Base-by-base conservation (phyloP, 2,888 invertebrate genomes). In the Aleiodes alternator region DNA sequence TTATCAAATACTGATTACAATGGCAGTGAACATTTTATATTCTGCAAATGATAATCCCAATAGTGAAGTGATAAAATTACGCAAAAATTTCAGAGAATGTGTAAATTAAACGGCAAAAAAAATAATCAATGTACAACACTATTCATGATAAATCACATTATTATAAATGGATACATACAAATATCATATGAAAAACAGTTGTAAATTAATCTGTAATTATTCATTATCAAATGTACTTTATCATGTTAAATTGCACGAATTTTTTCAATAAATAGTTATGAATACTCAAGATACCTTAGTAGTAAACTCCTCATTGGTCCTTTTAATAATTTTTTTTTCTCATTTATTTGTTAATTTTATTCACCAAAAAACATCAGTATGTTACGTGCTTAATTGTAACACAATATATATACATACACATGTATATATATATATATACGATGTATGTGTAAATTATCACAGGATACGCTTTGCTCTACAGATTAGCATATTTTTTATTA, bases 391-490 rank as follows among this genome's bases (percentile, higher is more conserved):
- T 34, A 53, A 51, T 55, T 14, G 12, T 59, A 51, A 38, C 55
- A 71, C 50, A 57, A 50, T 50, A 71, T 61, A 38, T 57, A 61
- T 76, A 73, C 2, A 23, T 23, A 23, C 3, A 34, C 0, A 34
- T 34, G 3, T 34, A 34, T 34, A 34, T 34, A 34, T 4, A 34
- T 34, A 34, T 34, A 34, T 34, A 34, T 34, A 34, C 3, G 34
- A 34, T 70, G 53, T 75, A 72, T 75, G 79, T 79, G 75, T 79
- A 75, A 80, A 80, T 81, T 82, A 82, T 82, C 82, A 82, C 82
- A 82, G 82, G 79, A 81, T 80, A 82, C 72, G 81, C 81, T 82
- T 82, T 79, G 78, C 78, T 81, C 76, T 76, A 78, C 70, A 66
- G 73, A 53, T 53, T 57, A 48, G 11, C 43, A 51, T 38, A 56